phyloP scores from a whole-genome alignment of 2,797 vertebrate genomes.

The Menidia menidia region DNA sequence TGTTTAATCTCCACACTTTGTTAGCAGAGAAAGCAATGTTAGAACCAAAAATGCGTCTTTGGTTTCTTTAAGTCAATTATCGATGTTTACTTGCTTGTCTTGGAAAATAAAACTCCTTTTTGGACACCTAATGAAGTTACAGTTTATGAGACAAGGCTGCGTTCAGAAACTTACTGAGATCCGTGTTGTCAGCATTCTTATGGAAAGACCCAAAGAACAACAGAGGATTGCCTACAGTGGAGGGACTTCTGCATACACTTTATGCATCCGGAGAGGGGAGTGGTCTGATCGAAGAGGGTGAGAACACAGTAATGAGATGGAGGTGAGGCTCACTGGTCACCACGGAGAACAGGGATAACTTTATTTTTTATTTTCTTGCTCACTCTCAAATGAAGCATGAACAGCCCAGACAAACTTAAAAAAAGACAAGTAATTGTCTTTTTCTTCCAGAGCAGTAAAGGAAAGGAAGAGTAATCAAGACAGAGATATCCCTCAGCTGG shows the following conservation, averaged over 20 bases:
- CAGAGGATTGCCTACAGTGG: constrained; percentile 56
- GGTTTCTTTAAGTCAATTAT: no score
- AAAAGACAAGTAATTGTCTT: constrained; percentile 27
- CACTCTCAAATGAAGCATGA: constrained; percentile 71
- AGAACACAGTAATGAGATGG: constrained; percentile 17
- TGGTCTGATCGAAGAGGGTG: constrained; percentile 39
- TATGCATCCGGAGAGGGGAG: constrained; percentile 51
- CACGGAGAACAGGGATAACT: constrained; percentile 11
- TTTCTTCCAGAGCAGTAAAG: constrained; percentile 19
- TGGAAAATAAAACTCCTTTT: no score
- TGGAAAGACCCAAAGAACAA: constrained; percentile 71
- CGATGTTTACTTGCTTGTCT: no score
- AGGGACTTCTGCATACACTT: constrained; percentile 26
- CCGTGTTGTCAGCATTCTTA: constrained; percentile 33
- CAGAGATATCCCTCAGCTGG: not conserved
- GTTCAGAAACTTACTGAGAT: constrained; percentile 37
- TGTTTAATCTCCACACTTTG: no score
- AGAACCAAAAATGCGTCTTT: no score
- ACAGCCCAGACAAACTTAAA: constrained; percentile 60
- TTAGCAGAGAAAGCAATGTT: no score
- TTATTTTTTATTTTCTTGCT: constrained; percentile 53
- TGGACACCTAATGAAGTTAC: no score
- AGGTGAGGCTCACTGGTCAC: constrained; percentile 47
- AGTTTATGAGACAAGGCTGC: constrained; percentile 6
- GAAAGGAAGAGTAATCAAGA: constrained; percentile 13